Evolutionary conservation across 2,888 invertebrate species (phyloP), one percentile per base, ranked within the genome.

Genomic region (Actias luna): DNA sequence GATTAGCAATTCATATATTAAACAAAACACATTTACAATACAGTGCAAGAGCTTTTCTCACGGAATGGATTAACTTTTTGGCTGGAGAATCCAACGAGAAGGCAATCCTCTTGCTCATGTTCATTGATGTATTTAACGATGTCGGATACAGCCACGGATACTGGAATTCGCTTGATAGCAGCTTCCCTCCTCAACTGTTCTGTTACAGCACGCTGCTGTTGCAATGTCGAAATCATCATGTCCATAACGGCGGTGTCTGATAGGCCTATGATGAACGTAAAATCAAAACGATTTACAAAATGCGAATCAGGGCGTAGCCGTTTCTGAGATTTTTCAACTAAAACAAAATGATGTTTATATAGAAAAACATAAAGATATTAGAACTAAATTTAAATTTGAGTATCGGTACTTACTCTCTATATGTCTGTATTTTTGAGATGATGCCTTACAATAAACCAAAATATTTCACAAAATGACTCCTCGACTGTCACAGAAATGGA

Each of bases 31-130:
- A 67, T 76, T 95, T 96, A 98, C 72, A 98, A 93, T 76, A 98
- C 93, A 76, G 94, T 94, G 92, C 98, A 98, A 65, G 97, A 96
- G 83, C 96, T 97, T 92, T 98, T 98, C 89, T 98, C 98, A 71
- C 98, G 95, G 93, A 98, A 99, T 33, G 99, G 99, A 91, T 99
- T 99, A 18, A 98, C 97, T 85, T 98, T 97, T 85, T 98, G 98
- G 73, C 97, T 97, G 68, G 97, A 96, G 87, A 99, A 99, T 39
- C 99, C 99, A 70, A 97, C 97, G 69, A 99, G 94, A 59, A 99
- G 94, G 79, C 97, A 98, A 89, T 99, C 99, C 80, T 98, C 98
- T 75, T 97, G 96, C 80, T 98, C 97, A 80, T 98, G 98, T 77
- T 98, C 98, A 55, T 95, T 94, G 70, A 98, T 97, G 83, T 95